Evolutionary conservation across 2,797 vertebrate genomes (phyloP), one percentile per base, ranked within the genome.

Genomic region (Gymnothorax javanicus): DNA sequence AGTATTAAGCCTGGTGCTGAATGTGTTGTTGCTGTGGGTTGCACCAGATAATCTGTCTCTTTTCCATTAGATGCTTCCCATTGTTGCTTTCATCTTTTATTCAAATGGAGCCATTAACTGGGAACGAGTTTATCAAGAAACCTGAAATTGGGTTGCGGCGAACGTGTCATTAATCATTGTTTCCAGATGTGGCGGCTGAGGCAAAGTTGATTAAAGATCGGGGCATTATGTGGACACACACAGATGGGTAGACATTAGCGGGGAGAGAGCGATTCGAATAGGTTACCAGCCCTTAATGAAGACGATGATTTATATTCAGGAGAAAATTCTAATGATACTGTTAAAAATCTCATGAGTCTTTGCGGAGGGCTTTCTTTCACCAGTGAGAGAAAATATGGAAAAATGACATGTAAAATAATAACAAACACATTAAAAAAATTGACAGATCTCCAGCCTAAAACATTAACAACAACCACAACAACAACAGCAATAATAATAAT

Each of bases 181-280:
- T 96, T 96, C 97, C 97, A 97, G 97, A 98, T 98, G 96, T 97
- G 96, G 96, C 95, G 96, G 94, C 94, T 95, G 95, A 95, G 95
- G 96, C 94, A 96, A 97, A 97, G 97, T 97, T 97, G 98, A 98
- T 98, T 98, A 99, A 97, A 97, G 96, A 97, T 97, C 96, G 96
- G 97, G 97, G 96, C 97, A 96, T 96, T 96, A 96, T 93, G 94
- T 94, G 94, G 95, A 96, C 94, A 95, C 95, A 96, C 97, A 96
- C 97, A 98, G 96, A 98, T 97, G 98, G 97, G 97, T 97, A 96
- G 97, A 97, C 96, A 96, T 97, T 97, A 97, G 96, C 94, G 96
- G 96, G 96, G 96, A 96, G 96, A 95, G 96, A 94, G 97, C 96
- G 96, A 97, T 98, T 97, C 97, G 97, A 98, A 97, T 96, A 96